These are phyloP conservation scores for Sceliomorpha sp. DNA, from an alignment of 2,888 invertebrate genomes.

Conservation along the genomic window DNA sequence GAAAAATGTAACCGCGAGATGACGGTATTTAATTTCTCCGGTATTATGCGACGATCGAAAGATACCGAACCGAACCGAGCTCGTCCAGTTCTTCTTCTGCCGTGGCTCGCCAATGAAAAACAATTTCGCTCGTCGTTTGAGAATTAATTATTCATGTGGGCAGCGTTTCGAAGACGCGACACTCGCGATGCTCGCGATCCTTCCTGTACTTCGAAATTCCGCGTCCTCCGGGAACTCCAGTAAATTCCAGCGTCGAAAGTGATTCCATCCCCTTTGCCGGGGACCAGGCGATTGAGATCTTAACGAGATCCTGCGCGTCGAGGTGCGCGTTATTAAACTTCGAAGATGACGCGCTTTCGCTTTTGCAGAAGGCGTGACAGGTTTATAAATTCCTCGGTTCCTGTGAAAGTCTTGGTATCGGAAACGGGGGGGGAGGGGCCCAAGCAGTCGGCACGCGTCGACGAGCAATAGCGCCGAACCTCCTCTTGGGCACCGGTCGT, in stretches of 20 bases:
- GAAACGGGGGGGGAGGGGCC: too few species aligned
- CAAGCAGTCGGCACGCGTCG: conserved; percentile 62
- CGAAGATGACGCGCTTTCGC: conserved; percentile 16
- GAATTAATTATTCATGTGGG: too few species aligned
- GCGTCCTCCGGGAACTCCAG: too few species aligned
- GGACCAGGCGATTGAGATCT: conserved; percentile 11
- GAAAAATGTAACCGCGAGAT: conserved; percentile 43
- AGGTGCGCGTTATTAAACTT: conserved; percentile 16
- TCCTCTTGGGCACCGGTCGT: too few species aligned
- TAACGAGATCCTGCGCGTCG: conserved; percentile 20
- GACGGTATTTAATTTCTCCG: conserved; percentile 20
- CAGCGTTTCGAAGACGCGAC: too few species aligned
- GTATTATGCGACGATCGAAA: neutral
- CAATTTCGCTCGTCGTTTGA: neutral
- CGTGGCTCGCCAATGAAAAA: too few species aligned
- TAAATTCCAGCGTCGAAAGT: neutral
- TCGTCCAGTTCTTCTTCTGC: neutral
- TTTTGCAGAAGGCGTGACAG: conserved; percentile 21
- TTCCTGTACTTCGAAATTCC: too few species aligned
- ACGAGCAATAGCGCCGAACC: too few species aligned
- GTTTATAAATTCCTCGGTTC: conserved; percentile 29
- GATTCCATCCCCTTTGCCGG: neutral
- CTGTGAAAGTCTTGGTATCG: conserved; percentile 34
- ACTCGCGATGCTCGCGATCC: too few species aligned
- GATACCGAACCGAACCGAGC: neutral